Conservation (phyloP, 2,113 vertebrate genomes). For the Coryphaenoides rupestris region DNA sequence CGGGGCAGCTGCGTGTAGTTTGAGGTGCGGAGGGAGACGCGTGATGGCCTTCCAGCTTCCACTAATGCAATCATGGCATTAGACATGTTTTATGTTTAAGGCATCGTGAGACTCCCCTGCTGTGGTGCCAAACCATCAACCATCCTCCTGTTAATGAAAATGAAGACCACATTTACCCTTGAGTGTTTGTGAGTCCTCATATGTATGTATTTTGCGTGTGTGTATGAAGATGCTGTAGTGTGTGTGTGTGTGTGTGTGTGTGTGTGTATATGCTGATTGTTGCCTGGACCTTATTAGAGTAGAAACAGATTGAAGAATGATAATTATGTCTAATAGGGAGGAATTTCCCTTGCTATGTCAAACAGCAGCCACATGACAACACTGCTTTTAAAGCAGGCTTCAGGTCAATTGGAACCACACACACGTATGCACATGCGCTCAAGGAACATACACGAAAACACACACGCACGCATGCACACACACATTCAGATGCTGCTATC, state of each 20-base stretch:
- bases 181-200: conserved; percentile 12
- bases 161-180: conserved; percentile 70
- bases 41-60: conserved; percentile 43
- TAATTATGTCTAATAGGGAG: conserved; percentile 72
- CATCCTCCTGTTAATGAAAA: conserved; percentile 63
- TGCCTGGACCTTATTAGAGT: conserved; percentile 69
- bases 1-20: conserved; percentile 55
- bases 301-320: conserved; percentile 76
- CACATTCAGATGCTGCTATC: not conserved
- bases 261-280: conserved; percentile 63
- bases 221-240: conserved; percentile 24
- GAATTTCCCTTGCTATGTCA: conserved; percentile 67
- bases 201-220: conserved; percentile 19
- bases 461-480: not conserved
- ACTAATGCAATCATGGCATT: conserved; percentile 63
- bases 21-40: conserved; percentile 50
- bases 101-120: conserved; percentile 50
- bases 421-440: conserved; percentile 19
- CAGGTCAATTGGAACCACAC: conserved; percentile 48
- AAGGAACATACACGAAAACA: not conserved
- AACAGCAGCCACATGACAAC: conserved; percentile 57
- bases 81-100: conserved; percentile 63
- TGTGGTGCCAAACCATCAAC: conserved; percentile 46
- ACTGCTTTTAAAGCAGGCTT: conserved; percentile 40
- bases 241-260: conserved; percentile 36